Evolutionary conservation across 2,888 invertebrate species (phyloP), one percentile per base, ranked within the genome.

Genomic region (Hyposoter dolosus): DNA sequence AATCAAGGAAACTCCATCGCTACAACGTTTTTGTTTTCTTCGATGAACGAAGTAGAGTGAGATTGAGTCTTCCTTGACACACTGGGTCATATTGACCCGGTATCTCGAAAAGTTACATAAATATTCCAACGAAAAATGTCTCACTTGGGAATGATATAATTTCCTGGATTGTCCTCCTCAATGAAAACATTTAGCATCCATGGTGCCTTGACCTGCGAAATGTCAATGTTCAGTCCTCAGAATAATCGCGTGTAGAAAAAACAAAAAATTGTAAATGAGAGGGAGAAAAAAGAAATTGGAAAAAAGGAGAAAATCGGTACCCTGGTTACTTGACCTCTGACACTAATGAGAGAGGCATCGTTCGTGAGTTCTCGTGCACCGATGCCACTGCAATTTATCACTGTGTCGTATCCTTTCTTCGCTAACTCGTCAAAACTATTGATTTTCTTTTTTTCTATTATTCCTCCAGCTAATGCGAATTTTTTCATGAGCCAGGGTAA

Each of bases 91-190:
- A 40, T 40, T 40, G 40, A 40, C 40, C 40, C 40, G 40, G 35
- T 35, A 35, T 35, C 35, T 35, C 5, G 3, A 6, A 35, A 35
- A 35, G 35, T 23, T 45, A 3, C 9, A 35, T 6, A 10, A 28
- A 35, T 15, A 35, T 45, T 53, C 76, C 23, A 47, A 56, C 15
- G 45, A 56, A 60, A 32, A 47, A 68, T 71, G 17, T 83, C 95
- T 95, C 95, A 97, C 97, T 98, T 98, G 17, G 97, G 97, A 92
- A 98, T 96, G 15, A 98, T 95, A 90, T 98, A 98, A 91, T 96
- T 95, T 45, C 96, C 96, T 79, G 95, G 94, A 47, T 95, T 95
- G 85, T 95, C 95, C 76, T 96, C 96, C 86, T 96, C 96, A 1
- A 96, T 87, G n/a, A 96, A 89, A 0, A 94, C 95, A 71, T 95